Conservation (phyloP, 1,140 invertebrate species). For the Drosophila erecta region DNA sequence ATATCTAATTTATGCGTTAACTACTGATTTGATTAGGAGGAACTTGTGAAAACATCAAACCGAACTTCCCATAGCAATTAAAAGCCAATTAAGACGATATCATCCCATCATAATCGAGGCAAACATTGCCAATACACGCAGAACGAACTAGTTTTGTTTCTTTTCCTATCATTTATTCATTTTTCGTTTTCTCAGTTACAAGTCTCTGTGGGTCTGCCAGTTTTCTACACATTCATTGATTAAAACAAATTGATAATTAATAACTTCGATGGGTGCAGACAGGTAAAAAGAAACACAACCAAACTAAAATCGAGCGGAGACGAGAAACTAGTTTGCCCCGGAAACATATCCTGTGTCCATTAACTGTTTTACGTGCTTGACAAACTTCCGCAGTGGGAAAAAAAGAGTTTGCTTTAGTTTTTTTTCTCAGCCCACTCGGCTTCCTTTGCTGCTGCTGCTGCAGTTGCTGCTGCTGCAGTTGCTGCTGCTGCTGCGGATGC, state of each 20-base stretch:
- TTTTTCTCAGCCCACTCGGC: slow-evolving; percentile 39
- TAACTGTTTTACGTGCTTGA: slow-evolving; percentile 79
- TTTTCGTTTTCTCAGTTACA: slow-evolving; percentile 5
- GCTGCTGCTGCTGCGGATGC: slow-evolving; percentile 52
- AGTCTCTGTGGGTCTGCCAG: slow-evolving; percentile 3
- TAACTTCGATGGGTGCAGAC: slow-evolving; percentile 64
- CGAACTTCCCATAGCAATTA: slow-evolving; percentile 77
- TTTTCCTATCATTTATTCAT: neutral
- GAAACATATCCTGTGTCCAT: slow-evolving; percentile 82
- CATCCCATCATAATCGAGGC: slow-evolving; percentile 27
- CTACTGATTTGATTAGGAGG: slow-evolving; percentile 42
- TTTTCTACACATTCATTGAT: slow-evolving; percentile 62
- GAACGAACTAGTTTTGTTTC: slow-evolving; percentile 47
- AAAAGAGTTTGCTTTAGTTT: slow-evolving; percentile 42
- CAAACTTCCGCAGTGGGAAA: slow-evolving; percentile 66
- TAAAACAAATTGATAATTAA: slow-evolving; percentile 77
- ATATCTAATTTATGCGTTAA: slow-evolving; percentile 43
- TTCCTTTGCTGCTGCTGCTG: slow-evolving; percentile 29
- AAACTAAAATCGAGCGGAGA: slow-evolving; percentile 15
- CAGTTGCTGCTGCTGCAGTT: slow-evolving; percentile 7
- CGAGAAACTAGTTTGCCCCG: slow-evolving; percentile 63
- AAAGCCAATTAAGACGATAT: slow-evolving; percentile 62
- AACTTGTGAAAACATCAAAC: slow-evolving; percentile 75
- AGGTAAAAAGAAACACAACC: slow-evolving; percentile 19
- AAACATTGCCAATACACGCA: slow-evolving; percentile 17